These are phyloP conservation scores for Nibea albiflora DNA, from an alignment of 2,113 vertebrate genomes.

Conservation along the genomic window DNA sequence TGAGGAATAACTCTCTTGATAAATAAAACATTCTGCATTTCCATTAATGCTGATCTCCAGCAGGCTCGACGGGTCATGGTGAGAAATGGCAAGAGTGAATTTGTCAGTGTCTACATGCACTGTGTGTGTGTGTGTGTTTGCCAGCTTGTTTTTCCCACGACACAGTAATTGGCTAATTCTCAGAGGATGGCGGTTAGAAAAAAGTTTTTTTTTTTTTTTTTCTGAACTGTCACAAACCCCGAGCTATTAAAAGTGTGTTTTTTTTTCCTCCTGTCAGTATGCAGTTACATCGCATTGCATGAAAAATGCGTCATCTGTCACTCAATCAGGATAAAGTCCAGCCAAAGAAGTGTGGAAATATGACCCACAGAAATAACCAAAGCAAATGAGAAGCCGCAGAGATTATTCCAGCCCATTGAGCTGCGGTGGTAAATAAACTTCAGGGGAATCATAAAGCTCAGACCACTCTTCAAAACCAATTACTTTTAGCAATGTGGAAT, in stretches of 20 bases:
- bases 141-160: neutral
- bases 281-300: neutral
- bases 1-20: conserved; percentile 2
- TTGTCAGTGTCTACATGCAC: conserved; percentile 9
- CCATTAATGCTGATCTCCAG: conserved; percentile 31
- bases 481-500: conserved; percentile 4
- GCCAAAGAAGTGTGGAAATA: conserved; percentile 15
- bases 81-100: conserved; percentile 42
- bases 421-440: conserved; percentile 17
- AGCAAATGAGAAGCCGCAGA: conserved; percentile 31
- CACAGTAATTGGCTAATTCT: conserved; percentile 13
- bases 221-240: neutral
- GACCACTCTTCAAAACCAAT: conserved; percentile 33
- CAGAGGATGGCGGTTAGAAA: conserved; percentile 9
- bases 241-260: conserved; percentile 3
- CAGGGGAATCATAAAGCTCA: conserved; percentile 7
- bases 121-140: conserved; percentile 18
- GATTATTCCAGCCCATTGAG: conserved; percentile 42
- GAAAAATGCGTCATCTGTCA: conserved; percentile 34
- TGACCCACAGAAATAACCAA: conserved; percentile 27
- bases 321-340: conserved; percentile 43
- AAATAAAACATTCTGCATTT: conserved; percentile 55
- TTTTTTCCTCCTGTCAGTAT: neutral
- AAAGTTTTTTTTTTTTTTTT: neutral
- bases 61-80: conserved; percentile 6